These are phyloP conservation scores for Eilema caniola DNA, from an alignment of 2,888 invertebrate genomes.

Conservation along the genomic window DNA sequence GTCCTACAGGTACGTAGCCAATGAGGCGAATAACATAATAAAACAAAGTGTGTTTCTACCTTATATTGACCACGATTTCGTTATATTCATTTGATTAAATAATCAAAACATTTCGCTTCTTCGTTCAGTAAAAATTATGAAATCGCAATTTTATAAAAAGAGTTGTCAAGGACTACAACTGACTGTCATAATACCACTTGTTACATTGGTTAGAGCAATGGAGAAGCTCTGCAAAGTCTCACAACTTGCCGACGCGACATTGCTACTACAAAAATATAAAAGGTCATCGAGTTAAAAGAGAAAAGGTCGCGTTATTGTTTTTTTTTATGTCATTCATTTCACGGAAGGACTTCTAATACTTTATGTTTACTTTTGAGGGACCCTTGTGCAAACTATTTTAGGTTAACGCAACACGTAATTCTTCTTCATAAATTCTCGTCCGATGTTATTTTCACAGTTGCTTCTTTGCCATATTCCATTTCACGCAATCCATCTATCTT, in stretches of 20 bases:
- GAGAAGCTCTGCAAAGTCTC: neutral
- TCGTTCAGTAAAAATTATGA: neutral
- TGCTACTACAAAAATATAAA: neutral
- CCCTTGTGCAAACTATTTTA: no score
- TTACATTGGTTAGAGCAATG: neutral
- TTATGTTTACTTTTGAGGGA: no score
- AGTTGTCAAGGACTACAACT: neutral
- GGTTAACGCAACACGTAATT: no score
- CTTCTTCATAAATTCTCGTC: no score
- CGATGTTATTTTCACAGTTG: no score
- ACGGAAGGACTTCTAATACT: no score
- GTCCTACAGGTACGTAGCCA: no score
- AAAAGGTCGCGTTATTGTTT: neutral
- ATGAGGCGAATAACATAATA: no score
- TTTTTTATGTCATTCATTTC: neutral
- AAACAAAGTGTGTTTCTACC: no score
- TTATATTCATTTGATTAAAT: neutral
- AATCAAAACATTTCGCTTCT: neutral
- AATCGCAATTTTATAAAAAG: neutral
- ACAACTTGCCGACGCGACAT: neutral
- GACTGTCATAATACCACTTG: neutral
- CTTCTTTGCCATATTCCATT: no score
- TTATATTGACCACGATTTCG: no score
- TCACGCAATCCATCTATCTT: no score
- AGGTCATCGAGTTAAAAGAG: neutral